A percentile compares a stretch with the other conserved stretches of the same genome.
phyloP scores from a whole-genome alignment of 1,140 invertebrate species.

The Heterodera schachtii region DNA sequence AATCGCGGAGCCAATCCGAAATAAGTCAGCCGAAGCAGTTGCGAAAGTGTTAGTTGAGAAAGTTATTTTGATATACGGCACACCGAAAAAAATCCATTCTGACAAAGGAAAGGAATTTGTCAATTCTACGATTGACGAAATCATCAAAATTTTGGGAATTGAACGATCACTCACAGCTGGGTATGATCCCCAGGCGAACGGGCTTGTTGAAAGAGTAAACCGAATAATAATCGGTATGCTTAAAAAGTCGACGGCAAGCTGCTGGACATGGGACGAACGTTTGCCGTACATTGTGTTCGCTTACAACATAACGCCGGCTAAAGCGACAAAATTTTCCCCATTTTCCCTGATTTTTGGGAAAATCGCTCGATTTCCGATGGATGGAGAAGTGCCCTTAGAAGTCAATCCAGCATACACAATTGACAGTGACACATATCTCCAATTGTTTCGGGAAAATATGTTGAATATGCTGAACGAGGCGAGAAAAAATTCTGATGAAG shows the following conservation, averaged over 20 bases:
- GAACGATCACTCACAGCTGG: neutral
- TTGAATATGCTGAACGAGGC: conserved; percentile 9
- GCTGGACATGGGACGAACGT: neutral
- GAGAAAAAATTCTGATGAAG: neutral
- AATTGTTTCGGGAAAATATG: conserved; percentile 13
- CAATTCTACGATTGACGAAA: conserved; percentile 4
- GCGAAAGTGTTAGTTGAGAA: neutral
- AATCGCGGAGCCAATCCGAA: too few species aligned
- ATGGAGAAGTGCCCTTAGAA: neutral
- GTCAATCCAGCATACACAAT: neutral
- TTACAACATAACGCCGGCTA: too few species aligned
- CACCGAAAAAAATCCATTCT: too few species aligned
- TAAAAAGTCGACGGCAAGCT: conserved; percentile 5
- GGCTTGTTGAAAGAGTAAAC: neutral
- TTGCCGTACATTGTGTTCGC: too few species aligned
- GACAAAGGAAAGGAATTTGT: conserved; percentile 15
- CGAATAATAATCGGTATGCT: conserved; percentile 21
- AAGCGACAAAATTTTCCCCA: too few species aligned
- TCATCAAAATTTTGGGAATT: neutral
- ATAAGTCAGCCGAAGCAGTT: neutral
- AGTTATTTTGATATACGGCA: too few species aligned
- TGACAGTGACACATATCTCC: neutral
- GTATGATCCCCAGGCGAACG: too few species aligned
- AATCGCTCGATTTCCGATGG: neutral
- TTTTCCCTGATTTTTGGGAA: neutral